phyloP scores from a whole-genome alignment of 2,888 invertebrate genomes.

The Molorchus minor region DNA sequence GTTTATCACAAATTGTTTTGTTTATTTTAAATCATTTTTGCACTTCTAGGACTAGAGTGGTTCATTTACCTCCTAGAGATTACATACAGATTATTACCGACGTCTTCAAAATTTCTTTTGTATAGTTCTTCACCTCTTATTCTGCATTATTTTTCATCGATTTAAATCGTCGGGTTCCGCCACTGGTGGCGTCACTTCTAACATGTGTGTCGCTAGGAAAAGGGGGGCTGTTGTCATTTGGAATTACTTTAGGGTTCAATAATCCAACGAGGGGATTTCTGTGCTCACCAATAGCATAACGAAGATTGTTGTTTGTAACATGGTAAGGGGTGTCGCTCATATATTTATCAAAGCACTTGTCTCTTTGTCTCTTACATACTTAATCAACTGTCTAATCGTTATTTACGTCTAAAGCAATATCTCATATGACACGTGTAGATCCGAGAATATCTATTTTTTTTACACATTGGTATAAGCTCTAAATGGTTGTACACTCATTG shows the following conservation, averaged over 20 bases:
- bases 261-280: conserved; percentile 36
- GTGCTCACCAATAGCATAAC: conserved; percentile 27
- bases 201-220: conserved; percentile 28
- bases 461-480: too few species aligned
- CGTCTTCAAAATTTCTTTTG: neutral
- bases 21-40: too few species aligned
- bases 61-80: too few species aligned
- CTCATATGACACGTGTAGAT: conserved; percentile 3
- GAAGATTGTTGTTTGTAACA: conserved; percentile 17
- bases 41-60: too few species aligned
- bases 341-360: conserved; percentile 23
- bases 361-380: conserved; percentile 20
- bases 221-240: conserved; percentile 33
- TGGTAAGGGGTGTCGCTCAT: conserved; percentile 18
- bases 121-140: too few species aligned
- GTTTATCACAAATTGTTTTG: too few species aligned
- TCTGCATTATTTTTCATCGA: too few species aligned
- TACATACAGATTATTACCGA: neutral
- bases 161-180: too few species aligned
- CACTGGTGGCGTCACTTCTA: neutral
- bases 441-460: too few species aligned
- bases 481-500: too few species aligned
- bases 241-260: conserved; percentile 40
- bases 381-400: conserved; percentile 21
- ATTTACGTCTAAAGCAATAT: conserved; percentile 7